Conservation (phyloP, 2,888 invertebrate genomes). For the Agonopterix heracliana region DNA sequence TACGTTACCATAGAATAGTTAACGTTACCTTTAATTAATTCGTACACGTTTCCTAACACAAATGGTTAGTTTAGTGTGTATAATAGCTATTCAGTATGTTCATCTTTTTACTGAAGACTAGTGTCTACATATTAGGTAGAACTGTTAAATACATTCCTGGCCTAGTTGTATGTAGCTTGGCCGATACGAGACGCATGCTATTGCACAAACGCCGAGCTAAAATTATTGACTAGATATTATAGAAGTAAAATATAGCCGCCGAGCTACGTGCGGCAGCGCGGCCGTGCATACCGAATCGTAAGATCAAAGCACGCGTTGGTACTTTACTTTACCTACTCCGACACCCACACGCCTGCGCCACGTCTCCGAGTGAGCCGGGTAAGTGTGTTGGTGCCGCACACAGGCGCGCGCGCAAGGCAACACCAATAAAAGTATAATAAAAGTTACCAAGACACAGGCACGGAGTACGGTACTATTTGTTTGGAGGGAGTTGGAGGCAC, state of each 20-base stretch:
- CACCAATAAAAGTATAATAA: constrained; percentile 69
- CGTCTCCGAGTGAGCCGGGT: constrained; percentile 23
- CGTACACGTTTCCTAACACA: too few relatives aligned
- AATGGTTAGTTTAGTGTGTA: too few relatives aligned
- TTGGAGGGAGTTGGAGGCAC: constrained; percentile 74
- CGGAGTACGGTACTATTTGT: constrained; percentile 74
- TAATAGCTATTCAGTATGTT: too few relatives aligned
- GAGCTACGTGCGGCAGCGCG: constrained; percentile 66
- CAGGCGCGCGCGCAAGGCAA: constrained; percentile 38
- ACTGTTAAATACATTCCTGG: constrained; percentile 19
- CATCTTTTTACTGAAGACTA: neutral
- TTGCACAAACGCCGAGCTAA: constrained; percentile 70
- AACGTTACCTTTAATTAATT: too few relatives aligned
- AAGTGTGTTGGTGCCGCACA: constrained; percentile 45
- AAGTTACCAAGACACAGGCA: constrained; percentile 70
- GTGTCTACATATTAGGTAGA: neutral
- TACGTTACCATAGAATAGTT: too few relatives aligned
- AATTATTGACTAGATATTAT: constrained; percentile 71
- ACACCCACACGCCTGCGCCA: constrained; percentile 53
- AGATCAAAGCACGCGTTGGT: constrained; percentile 75
- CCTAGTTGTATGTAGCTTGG: constrained; percentile 27
- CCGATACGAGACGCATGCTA: constrained; percentile 19
- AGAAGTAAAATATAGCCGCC: constrained; percentile 66
- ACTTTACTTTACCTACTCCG: constrained; percentile 67
- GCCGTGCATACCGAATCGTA: constrained; percentile 75